These are phyloP conservation scores for Tympanoctomys barrerae DNA, from an alignment of 2,797 vertebrate species.

Conservation along the genomic window DNA sequence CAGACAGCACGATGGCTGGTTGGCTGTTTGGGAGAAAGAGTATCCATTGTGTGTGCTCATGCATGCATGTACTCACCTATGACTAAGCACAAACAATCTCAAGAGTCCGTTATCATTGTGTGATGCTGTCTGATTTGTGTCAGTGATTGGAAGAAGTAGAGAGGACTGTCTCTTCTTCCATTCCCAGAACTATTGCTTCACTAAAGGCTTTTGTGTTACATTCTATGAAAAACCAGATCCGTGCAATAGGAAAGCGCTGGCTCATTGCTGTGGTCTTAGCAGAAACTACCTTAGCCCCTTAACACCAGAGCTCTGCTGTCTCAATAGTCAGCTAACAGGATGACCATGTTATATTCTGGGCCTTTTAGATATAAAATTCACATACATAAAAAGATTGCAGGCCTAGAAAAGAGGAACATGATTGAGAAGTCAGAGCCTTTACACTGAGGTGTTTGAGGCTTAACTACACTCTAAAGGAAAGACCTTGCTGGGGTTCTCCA, in stretches of 20 bases:
- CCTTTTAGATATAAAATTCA: constrained; percentile 35
- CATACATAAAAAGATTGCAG: constrained; percentile 43
- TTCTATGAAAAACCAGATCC: constrained; percentile 9
- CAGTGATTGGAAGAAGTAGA: background rate
- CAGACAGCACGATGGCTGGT: constrained; percentile 54
- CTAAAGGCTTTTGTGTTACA: constrained; percentile 5
- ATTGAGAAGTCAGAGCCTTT: background rate
- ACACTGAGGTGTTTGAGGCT: background rate
- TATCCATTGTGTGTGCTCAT: background rate
- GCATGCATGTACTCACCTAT: background rate
- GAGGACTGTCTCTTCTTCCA: background rate
- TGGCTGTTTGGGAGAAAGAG: constrained; percentile 44
- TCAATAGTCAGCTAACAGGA: constrained; percentile 27
- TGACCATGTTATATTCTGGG: background rate
- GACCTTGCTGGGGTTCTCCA: background rate
- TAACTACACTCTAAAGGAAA: background rate
- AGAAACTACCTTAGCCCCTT: background rate
- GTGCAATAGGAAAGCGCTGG: background rate
- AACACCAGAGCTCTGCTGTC: background rate
- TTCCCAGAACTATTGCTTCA: constrained; percentile 44
- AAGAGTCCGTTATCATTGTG: background rate
- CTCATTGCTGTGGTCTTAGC: constrained; percentile 43
- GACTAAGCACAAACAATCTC: background rate
- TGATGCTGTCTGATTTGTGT: constrained; percentile 12
- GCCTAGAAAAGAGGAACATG: background rate